Base-by-base conservation (phyloP, 1,140 invertebrate genomes). In the Macrobrachium nipponense region DNA sequence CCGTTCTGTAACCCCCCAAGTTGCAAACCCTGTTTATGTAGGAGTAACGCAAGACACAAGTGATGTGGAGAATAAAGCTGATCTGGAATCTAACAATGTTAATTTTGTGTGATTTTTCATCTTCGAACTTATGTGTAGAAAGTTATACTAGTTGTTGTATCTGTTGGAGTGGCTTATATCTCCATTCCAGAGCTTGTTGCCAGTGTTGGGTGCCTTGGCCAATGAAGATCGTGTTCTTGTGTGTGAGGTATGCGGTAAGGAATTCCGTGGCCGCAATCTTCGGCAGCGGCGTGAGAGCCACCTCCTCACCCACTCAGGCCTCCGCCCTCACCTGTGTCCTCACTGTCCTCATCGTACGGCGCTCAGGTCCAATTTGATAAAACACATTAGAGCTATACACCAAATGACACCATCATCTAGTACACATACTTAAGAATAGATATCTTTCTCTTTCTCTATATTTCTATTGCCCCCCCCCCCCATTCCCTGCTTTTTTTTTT, bases 291-390 rank as follows among this genome's bases (percentile, higher is more conserved):
- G 68, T 59, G 84, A 86, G 23, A 75, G 77, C 62, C 89, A 92
- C 83, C 86, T 92, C 23, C 90, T 90, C 82, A 90, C 91, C 36
- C 91, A 92, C 78, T 91, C 91, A 27, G 91, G 91, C 51, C 90
- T 90, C 64, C 90, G 90, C 61, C 91, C 91, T 36, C 89, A 87
- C 80, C 72, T 86, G 23, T 90, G 89, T 80, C 80, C 82, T 18
- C 89, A 89, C 76, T 90, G 89, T 81, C 70, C 79, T 44, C 88
- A 89, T 82, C 80, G 82, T 27, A 88, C 89, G 23, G 89, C 89
- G 58, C 78, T 88, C 73, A 88, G 77, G 79, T 85, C 79, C 27
- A 88, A 88, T 62, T 62, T 88, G n/a, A 86, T 86, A 66, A 86
- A 86, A 78, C 84, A 86, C 77, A 86, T 86, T 59, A 79, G 84